Evolutionary conservation across 2,888 invertebrate genomes (phyloP).

Genomic region (Reticulitermes lucifugus): DNA sequence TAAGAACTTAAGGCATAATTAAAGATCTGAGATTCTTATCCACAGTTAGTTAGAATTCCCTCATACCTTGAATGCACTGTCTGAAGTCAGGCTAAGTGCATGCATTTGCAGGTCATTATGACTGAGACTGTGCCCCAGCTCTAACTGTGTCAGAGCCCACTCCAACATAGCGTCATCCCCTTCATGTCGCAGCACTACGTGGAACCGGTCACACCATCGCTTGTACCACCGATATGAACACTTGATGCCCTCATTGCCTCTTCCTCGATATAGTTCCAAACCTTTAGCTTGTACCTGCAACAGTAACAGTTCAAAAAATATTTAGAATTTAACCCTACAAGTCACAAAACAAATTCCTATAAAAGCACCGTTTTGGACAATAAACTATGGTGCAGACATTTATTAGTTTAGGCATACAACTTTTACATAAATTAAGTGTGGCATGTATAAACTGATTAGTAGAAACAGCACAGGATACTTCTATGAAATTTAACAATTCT

Average conservation of each 20-base stretch:
- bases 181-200: conserved; percentile 48
- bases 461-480: too few species aligned
- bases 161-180: conserved; percentile 55
- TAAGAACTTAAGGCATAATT: too few species aligned
- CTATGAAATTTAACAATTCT: too few species aligned
- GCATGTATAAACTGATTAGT: too few species aligned
- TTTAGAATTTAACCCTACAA: too few species aligned
- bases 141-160: conserved; percentile 57
- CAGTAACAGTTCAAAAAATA: too few species aligned
- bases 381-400: too few species aligned
- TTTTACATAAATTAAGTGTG: too few species aligned
- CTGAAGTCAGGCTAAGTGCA: conserved; percentile 49
- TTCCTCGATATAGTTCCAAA: conserved; percentile 55
- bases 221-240: conserved; percentile 59
- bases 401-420: too few species aligned
- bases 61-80: conserved; percentile 36
- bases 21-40: neutral
- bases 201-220: conserved; percentile 57
- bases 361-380: too few species aligned
- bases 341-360: too few species aligned
- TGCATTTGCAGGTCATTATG: conserved; percentile 56
- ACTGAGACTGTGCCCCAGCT: conserved; percentile 57
- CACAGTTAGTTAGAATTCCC: neutral
- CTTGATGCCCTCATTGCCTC: conserved; percentile 56
- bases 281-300: conserved; percentile 57